These are phyloP conservation scores for Amphipyra berbera DNA, from an alignment of 2,888 invertebrate species.

Conservation along the genomic window DNA sequence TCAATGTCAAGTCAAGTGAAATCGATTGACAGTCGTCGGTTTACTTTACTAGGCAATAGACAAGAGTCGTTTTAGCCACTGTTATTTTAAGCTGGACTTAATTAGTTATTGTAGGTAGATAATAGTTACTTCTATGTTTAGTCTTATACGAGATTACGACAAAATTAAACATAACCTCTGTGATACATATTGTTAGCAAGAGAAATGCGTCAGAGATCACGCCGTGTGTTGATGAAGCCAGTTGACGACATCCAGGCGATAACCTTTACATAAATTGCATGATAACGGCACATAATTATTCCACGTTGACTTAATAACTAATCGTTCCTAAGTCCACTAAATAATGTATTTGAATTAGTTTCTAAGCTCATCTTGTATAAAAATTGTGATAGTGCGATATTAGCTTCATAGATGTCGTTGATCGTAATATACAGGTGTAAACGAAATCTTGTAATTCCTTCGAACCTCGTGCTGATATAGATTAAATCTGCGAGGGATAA, in stretches of 20 bases:
- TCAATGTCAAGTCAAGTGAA: conserved; percentile 63
- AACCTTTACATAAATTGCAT: conserved; percentile 64
- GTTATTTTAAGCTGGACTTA: neutral
- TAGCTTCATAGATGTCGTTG: conserved; percentile 32
- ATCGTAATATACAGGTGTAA: too few species aligned
- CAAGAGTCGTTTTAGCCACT: conserved; percentile 35
- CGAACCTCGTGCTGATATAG: too few species aligned
- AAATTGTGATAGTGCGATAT: neutral
- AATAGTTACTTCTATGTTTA: too few species aligned
- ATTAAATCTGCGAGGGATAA: too few species aligned
- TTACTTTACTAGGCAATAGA: conserved; percentile 26
- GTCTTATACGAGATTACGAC: too few species aligned
- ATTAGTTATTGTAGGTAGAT: too few species aligned
- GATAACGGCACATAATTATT: conserved; percentile 59
- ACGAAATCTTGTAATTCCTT: too few species aligned
- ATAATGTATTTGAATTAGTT: too few species aligned
- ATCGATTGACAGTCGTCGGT: conserved; percentile 55
- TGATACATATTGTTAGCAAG: conserved; percentile 26
- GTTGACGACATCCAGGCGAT: conserved; percentile 58
- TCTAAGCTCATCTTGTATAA: too few species aligned
- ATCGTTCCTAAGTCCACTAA: conserved; percentile 30
- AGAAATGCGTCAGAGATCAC: conserved; percentile 67
- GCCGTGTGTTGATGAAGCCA: conserved; percentile 55
- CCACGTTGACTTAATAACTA: conserved; percentile 44
- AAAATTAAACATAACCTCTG: conserved; percentile 28